A percentile compares a stretch with the other conserved stretches of the same genome.
These are phyloP conservation scores for Pararge aegeria DNA, from an alignment of 1,140 invertebrate species.

Conservation along the genomic window DNA sequence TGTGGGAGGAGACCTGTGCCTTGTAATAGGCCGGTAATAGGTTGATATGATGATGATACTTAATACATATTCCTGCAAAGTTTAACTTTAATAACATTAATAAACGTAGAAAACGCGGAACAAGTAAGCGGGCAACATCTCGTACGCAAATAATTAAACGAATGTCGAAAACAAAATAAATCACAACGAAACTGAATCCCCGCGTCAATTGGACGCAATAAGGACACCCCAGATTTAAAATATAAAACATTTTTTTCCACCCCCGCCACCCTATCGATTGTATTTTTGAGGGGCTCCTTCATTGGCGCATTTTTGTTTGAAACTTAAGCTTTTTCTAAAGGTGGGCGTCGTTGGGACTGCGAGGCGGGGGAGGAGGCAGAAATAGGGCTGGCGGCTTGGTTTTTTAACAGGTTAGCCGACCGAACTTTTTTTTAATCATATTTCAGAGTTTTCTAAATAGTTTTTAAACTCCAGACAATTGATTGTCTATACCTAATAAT, in stretches of 20 bases:
- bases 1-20: too few species aligned
- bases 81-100: too few species aligned
- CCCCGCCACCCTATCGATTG: constrained; percentile 51
- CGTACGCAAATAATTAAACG: not conserved
- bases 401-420: too few species aligned
- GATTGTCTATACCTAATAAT: too few species aligned
- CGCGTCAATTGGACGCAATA: not conserved
- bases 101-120: too few species aligned
- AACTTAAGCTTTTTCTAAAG: constrained; percentile 67
- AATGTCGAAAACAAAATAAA: constrained; percentile 4
- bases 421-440: too few species aligned
- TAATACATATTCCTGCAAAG: too few species aligned
- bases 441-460: too few species aligned
- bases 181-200: not conserved
- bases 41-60: too few species aligned
- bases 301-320: constrained; percentile 71
- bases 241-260: constrained; percentile 29
- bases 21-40: too few species aligned
- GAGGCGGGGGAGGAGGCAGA: constrained; percentile 38
- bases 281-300: constrained; percentile 55
- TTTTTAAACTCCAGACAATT: too few species aligned
- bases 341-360: constrained; percentile 62
- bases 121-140: too few species aligned
- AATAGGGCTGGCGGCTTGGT: not conserved
- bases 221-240: constrained; percentile 13